A percentile compares a stretch with the other conserved stretches of the same genome.
Conservation (phyloP, 1,140 invertebrate genomes). For the Chrysomallon squamiferum region DNA sequence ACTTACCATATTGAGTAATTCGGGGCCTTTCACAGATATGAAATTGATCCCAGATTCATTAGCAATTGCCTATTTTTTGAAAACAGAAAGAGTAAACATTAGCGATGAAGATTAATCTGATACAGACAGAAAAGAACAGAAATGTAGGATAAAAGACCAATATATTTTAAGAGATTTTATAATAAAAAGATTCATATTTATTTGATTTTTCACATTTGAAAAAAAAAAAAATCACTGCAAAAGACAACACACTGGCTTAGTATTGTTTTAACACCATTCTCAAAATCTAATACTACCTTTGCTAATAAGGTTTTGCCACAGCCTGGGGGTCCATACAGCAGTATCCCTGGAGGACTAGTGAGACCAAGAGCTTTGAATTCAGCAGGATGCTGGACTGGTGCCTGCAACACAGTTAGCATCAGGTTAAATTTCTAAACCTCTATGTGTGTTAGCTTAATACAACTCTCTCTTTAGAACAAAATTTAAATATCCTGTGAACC, state of each 20-base stretch:
- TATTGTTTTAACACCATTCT: too few species aligned
- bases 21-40: constrained; percentile 96
- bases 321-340: constrained; percentile 93
- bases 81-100: constrained; percentile 40
- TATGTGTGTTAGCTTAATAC: not conserved
- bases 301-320: constrained; percentile 90
- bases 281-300: constrained; percentile 66
- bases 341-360: constrained; percentile 79
- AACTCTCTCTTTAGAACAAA: not conserved
- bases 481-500: too few species aligned
- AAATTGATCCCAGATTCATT: constrained; percentile 97
- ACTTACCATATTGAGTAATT: constrained; percentile 90
- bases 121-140: too few species aligned
- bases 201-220: too few species aligned
- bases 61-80: constrained; percentile 86
- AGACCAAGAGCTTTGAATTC: constrained; percentile 81
- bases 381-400: constrained; percentile 86
- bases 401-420: too few species aligned
- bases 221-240: too few species aligned
- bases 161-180: too few species aligned
- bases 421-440: constrained; percentile 2
- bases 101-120: not conserved
- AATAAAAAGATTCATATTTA: too few species aligned
- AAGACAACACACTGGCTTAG: too few species aligned
- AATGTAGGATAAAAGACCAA: too few species aligned